Percentiles rank a stretch among this genome's conserved stretches.
phyloP scores from a whole-genome alignment of 2,797 vertebrate species.

The Aeoliscus strigatus region DNA sequence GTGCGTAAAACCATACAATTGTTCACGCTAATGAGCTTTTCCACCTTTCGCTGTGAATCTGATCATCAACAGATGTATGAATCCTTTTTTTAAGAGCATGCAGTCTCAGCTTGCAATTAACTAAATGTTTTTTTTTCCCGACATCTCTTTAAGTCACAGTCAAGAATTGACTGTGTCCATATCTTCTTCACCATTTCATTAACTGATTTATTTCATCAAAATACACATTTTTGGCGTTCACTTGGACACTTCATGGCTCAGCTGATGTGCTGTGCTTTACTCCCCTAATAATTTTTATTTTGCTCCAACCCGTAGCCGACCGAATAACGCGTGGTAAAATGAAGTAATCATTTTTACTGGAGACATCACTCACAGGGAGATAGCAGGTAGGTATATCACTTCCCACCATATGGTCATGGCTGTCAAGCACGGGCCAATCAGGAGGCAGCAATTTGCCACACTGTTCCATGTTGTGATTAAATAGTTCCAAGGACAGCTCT shows the following conservation, averaged over 20 bases:
- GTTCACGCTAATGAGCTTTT: slow-evolving; percentile 34
- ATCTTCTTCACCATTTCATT: slow-evolving; percentile 4
- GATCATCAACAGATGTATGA: background rate
- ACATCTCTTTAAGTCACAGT: no score
- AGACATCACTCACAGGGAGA: slow-evolving; percentile 76
- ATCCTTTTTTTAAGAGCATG: background rate
- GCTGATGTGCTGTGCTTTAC: slow-evolving; percentile 55
- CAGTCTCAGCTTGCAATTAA: background rate
- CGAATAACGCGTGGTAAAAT: slow-evolving; percentile 78
- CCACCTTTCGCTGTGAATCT: slow-evolving; percentile 27
- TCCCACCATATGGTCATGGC: slow-evolving; percentile 77
- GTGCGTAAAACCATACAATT: slow-evolving; percentile 63
- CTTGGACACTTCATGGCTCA: slow-evolving; percentile 54
- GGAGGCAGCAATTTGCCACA: slow-evolving; percentile 74
- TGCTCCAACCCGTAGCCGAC: slow-evolving; percentile 57
- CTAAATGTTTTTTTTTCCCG: background rate
- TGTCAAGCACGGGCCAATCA: slow-evolving; percentile 73
- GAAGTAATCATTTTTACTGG: slow-evolving; percentile 81
- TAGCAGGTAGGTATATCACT: slow-evolving; percentile 81
- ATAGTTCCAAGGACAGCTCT: slow-evolving; percentile 73
- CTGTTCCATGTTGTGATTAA: slow-evolving; percentile 78
- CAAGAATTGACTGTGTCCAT: no score
- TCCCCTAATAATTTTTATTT: slow-evolving; percentile 63
- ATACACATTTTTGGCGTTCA: slow-evolving; percentile 27
- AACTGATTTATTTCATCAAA: slow-evolving; percentile 26